These are phyloP conservation scores for Eudyptes chrysolophus DNA, from an alignment of 2,113 vertebrate genomes.

Conservation along the genomic window DNA sequence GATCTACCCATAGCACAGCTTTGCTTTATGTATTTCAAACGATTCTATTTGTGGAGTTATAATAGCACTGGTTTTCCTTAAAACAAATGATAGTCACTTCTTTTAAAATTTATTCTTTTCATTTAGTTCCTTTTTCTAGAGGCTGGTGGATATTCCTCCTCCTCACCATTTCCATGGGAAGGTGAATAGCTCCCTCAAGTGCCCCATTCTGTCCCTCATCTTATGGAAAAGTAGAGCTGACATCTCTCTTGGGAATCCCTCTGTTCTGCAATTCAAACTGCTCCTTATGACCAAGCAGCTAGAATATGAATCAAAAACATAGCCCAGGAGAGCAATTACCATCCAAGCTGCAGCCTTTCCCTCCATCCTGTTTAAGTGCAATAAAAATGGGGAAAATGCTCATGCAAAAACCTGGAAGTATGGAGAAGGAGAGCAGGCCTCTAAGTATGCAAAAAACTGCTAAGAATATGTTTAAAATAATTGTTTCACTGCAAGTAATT, in stretches of 20 bases:
- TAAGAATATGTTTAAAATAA: not conserved
- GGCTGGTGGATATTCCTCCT: not conserved
- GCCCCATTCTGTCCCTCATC: not conserved
- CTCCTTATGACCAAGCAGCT: not conserved
- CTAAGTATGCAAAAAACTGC: not conserved
- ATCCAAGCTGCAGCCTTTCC: not conserved
- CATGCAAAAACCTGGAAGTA: not conserved
- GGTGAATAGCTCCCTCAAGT: constrained; percentile 55
- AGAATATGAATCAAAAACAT: not conserved
- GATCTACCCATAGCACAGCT: not conserved
- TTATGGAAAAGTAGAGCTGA: not conserved
- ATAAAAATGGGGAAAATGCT: not conserved
- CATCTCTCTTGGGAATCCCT: not conserved
- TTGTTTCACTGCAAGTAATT: not conserved
- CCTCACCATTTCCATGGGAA: not conserved
- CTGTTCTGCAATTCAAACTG: not conserved
- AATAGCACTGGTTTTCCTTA: not conserved
- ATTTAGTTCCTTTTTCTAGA: not conserved
- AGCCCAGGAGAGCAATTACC: not conserved
- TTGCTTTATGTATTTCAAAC: not conserved
- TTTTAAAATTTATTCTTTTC: not conserved
- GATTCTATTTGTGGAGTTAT: not conserved
- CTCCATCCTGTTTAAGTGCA: not conserved
- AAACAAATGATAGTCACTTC: not conserved
- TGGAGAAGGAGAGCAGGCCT: not conserved